Evolutionary conservation across 2,797 vertebrate species (phyloP).

Genomic region (Lindbergichthys nudifrons): DNA sequence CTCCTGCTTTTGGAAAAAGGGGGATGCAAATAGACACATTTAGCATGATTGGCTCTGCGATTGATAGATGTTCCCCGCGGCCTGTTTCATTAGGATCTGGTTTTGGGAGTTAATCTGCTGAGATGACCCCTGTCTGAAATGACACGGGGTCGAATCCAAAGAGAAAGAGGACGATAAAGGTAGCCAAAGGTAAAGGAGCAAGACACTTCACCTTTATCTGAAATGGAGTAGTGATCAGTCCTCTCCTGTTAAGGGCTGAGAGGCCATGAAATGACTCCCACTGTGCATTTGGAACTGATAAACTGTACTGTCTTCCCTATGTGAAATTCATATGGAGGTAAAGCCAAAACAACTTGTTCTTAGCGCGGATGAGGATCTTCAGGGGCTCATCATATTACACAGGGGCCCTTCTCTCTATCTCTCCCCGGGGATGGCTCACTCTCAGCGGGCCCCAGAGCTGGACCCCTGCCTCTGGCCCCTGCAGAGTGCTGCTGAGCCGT

Average conservation of each 20-base stretch:
- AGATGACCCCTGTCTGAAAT: conserved; percentile 72
- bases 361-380: conserved; percentile 29
- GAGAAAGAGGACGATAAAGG: conserved; percentile 34
- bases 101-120: conserved; percentile 77
- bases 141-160: conserved; percentile 26
- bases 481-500: conserved; percentile 58
- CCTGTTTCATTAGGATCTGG: conserved; percentile 55
- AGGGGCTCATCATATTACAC: conserved; percentile 61
- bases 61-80: conserved; percentile 72
- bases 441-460: conserved; percentile 41
- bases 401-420: conserved; percentile 43
- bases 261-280: conserved; percentile 29
- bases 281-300: conserved; percentile 20
- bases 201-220: conserved; percentile 53
- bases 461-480: conserved; percentile 57
- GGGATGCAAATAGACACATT: conserved; percentile 78
- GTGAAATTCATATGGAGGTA: conserved; percentile 14
- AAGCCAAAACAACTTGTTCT: conserved; percentile 31
- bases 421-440: conserved; percentile 62
- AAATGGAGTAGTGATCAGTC: conserved; percentile 43
- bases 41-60: conserved; percentile 71
- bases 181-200: conserved; percentile 42
- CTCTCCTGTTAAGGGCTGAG: conserved; percentile 46
- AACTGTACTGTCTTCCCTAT: conserved; percentile 22
- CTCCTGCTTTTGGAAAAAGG: conserved; percentile 29